phyloP scores from a whole-genome alignment of 1,140 invertebrate species.

The Nasonia giraulti region DNA sequence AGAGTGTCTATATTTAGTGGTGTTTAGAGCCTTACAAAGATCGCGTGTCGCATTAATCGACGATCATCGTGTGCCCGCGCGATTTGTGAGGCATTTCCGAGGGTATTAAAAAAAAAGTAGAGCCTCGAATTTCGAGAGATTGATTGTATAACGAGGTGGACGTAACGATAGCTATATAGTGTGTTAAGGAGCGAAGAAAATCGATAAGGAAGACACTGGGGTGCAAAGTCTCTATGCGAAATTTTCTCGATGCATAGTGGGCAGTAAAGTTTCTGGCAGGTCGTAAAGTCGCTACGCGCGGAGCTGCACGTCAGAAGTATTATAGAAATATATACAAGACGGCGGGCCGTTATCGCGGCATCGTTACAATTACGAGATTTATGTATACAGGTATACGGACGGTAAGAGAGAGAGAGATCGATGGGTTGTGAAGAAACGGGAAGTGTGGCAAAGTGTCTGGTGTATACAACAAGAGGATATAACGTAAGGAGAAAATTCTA shows the following conservation, averaged over 20 bases:
- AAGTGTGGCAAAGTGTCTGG: slow-evolving; percentile 21
- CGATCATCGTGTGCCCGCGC: not conserved
- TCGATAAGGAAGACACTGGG: not conserved
- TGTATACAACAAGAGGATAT: not conserved
- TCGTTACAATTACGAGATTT: not conserved
- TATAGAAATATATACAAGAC: not conserved
- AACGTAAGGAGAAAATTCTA: slow-evolving; percentile 1
- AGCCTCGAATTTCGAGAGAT: not conserved
- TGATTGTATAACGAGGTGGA: not conserved
- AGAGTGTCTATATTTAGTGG: slow-evolving; percentile 7
- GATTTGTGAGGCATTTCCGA: not conserved
- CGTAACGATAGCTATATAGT: no score
- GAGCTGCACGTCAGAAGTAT: not conserved
- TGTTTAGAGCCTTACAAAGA: not conserved
- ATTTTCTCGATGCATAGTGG: not conserved
- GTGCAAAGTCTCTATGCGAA: not conserved
- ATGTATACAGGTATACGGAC: not conserved
- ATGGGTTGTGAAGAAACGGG: slow-evolving; percentile 9
- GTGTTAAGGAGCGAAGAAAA: not conserved
- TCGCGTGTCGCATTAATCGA: slow-evolving; percentile 23
- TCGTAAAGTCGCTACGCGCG: not conserved
- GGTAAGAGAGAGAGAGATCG: not conserved
- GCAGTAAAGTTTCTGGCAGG: not conserved
- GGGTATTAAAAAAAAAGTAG: not conserved
- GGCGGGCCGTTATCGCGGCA: not conserved